These are phyloP conservation scores for Baronia brevicornis DNA, from an alignment of 2,888 invertebrate species.

Conservation along the genomic window DNA sequence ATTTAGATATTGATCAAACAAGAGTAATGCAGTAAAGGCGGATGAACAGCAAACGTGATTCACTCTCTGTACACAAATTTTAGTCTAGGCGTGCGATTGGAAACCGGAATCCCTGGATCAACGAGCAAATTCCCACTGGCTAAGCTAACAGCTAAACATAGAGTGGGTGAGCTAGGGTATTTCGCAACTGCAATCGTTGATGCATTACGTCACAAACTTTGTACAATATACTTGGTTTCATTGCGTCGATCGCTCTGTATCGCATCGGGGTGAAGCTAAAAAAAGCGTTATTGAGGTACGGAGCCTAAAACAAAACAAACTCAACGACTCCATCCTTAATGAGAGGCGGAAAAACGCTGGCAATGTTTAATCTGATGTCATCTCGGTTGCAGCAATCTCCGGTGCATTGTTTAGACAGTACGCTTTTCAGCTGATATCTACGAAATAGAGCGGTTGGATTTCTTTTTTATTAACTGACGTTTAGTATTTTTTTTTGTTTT, in stretches of 20 bases:
- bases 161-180: not conserved
- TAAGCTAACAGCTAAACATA: conserved; percentile 3
- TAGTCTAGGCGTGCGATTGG: not conserved
- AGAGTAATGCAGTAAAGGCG: no score
- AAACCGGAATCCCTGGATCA: not conserved
- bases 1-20: no score
- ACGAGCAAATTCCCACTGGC: not conserved
- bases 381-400: conserved; percentile 51
- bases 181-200: no score
- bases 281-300: not conserved
- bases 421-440: conserved; percentile 20
- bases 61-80: no score
- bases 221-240: no score
- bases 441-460: conserved; percentile 12
- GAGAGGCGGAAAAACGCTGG: conserved; percentile 54
- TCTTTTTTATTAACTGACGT: conserved; percentile 9
- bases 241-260: no score
- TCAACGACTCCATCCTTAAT: conserved; percentile 33
- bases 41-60: no score
- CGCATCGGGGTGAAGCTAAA: no score
- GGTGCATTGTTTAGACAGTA: conserved; percentile 47
- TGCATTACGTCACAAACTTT: no score
- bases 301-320: conserved; percentile 14
- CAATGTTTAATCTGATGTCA: conserved; percentile 64
- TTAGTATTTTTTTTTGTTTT: conserved; percentile 8